These are phyloP conservation scores for Ennomos erosarius DNA, from an alignment of 2,888 invertebrate genomes.

Conservation along the genomic window DNA sequence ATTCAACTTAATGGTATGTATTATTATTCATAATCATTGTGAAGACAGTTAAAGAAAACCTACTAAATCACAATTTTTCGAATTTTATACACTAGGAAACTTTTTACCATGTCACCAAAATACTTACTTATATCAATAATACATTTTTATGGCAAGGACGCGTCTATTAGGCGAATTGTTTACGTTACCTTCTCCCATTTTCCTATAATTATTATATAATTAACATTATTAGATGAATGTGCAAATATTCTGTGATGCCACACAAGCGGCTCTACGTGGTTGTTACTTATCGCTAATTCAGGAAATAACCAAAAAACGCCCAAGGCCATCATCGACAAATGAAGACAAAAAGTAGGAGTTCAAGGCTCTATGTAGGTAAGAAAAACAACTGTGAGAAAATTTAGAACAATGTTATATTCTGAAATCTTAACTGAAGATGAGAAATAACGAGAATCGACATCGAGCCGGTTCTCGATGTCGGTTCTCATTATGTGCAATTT, in stretches of 20 bases:
- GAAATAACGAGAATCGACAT: no score
- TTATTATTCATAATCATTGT: not conserved
- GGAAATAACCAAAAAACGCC: constrained; percentile 67
- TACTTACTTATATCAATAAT: no score
- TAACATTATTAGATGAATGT: constrained; percentile 6
- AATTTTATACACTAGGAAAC: no score
- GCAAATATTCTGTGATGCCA: constrained; percentile 10
- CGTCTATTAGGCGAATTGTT: not conserved
- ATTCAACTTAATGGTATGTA: constrained; percentile 11
- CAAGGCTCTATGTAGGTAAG: constrained; percentile 63
- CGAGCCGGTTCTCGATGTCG: no score
- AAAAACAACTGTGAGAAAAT: constrained; percentile 56
- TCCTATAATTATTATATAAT: not conserved
- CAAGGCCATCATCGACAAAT: constrained; percentile 71
- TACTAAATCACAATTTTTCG: no score
- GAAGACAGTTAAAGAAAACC: no score
- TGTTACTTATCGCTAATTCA: constrained; percentile 64
- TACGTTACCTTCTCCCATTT: no score
- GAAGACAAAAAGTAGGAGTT: constrained; percentile 72
- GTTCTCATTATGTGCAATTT: constrained; percentile 25
- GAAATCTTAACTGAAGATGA: constrained; percentile 29
- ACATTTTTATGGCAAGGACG: no score
- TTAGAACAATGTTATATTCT: constrained; percentile 63
- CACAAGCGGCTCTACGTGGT: constrained; percentile 6
- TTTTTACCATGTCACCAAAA: no score